Conservation (phyloP, 2,797 vertebrate species). For the Oryzias sinensis region DNA sequence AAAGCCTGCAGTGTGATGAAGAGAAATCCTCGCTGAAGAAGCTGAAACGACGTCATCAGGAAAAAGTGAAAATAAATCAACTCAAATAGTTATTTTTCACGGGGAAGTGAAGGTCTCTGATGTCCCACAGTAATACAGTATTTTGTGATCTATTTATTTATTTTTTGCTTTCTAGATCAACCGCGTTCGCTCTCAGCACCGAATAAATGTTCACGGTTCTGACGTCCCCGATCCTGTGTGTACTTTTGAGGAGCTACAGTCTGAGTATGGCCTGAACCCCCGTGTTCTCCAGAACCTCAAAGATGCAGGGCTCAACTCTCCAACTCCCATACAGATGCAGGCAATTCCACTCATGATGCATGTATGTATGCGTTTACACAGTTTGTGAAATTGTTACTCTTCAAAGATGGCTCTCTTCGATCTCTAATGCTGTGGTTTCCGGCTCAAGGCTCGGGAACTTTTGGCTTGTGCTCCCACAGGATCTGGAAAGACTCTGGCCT, state of each 20-base stretch:
- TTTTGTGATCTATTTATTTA: neutral
- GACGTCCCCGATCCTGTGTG: slow-evolving; percentile 89
- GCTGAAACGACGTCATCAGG: slow-evolving; percentile 84
- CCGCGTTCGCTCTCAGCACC: slow-evolving; percentile 82
- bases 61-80: slow-evolving; percentile 79
- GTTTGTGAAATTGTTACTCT: neutral
- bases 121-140: neutral
- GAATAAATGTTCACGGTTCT: slow-evolving; percentile 87
- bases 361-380: slow-evolving; percentile 66
- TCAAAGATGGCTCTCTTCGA: accelerated
- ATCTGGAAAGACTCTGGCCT: slow-evolving; percentile 95
- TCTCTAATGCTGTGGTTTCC: neutral
- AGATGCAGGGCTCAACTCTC: slow-evolving; percentile 81
- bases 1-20: slow-evolving; percentile 64
- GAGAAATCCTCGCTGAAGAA: slow-evolving; percentile 80
- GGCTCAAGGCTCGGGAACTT: slow-evolving; percentile 84
- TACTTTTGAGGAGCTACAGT: slow-evolving; percentile 87
- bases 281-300: slow-evolving; percentile 85
- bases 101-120: neutral
- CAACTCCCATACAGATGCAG: slow-evolving; percentile 96
- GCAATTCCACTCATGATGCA: slow-evolving; percentile 94
- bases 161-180: slow-evolving; percentile 79
- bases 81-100: too few relatives aligned
- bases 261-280: slow-evolving; percentile 85
- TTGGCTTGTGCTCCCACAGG: slow-evolving; percentile 95